These are phyloP conservation scores for Scartelaos histophorus DNA, from an alignment of 2,113 vertebrate species.

Conservation along the genomic window DNA sequence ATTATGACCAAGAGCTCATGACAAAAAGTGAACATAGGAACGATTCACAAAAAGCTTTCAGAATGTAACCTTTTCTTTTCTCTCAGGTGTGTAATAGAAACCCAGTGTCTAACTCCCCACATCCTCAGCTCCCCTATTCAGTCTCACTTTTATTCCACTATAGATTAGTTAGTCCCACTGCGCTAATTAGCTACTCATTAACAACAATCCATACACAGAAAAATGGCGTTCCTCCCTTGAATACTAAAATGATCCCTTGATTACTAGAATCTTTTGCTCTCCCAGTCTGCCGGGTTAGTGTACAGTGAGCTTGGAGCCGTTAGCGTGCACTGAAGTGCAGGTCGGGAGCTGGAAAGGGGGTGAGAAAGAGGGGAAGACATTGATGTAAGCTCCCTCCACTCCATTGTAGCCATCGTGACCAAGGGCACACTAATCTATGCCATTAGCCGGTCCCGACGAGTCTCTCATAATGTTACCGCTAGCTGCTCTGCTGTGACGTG, in stretches of 20 bases:
- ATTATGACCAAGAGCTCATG: too few species aligned
- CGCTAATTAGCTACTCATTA: conserved; percentile 48
- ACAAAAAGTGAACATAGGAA: too few species aligned
- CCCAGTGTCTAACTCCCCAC: neutral
- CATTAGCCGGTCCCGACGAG: conserved; percentile 93
- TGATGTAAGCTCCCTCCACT: conserved; percentile 84
- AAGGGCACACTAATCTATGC: conserved; percentile 99
- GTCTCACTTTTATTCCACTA: conserved; percentile 15
- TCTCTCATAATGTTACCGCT: conserved; percentile 99
- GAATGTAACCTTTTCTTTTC: neutral
- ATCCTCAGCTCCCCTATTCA: neutral
- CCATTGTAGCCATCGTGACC: conserved; percentile 89
- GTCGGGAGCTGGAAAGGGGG: conserved; percentile 21
- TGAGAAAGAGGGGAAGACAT: conserved; percentile 41
- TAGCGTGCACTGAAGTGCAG: conserved; percentile 25
- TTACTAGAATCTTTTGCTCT: neutral
- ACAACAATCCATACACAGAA: conserved; percentile 27
- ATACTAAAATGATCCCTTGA: conserved; percentile 10
- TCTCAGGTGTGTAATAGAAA: neutral
- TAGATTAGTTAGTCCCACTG: conserved; percentile 31
- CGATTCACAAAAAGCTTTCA: too few species aligned
- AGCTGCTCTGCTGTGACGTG: conserved; percentile 90
- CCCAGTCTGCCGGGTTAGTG: neutral
- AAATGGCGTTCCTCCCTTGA: conserved; percentile 17
- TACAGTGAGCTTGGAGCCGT: conserved; percentile 1